Evolutionary conservation across 2,888 invertebrate species (phyloP).

Genomic region (Sminthurinus aureus): DNA sequence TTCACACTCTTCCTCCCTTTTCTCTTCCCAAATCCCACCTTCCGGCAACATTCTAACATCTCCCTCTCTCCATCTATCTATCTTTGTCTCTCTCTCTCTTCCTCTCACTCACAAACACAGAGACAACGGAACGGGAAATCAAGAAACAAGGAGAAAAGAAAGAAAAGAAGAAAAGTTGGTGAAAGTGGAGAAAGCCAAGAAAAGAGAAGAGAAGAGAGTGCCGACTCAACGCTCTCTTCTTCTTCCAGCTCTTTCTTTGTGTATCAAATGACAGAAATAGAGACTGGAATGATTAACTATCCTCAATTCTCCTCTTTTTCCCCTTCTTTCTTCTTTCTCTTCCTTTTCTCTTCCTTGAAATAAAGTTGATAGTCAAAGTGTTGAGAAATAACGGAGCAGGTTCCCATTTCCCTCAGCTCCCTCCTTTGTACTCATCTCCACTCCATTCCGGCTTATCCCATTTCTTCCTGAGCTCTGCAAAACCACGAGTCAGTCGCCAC

Average conservation of each 20-base stretch:
- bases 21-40: not conserved
- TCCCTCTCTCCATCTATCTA: too few species aligned
- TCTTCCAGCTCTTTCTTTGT: too few species aligned
- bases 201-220: not conserved
- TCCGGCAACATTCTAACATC: too few species aligned
- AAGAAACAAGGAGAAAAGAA: not conserved
- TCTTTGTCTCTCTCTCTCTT: not conserved
- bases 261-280: not conserved
- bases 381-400: too few species aligned
- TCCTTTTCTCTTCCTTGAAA: not conserved
- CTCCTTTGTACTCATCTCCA: too few species aligned
- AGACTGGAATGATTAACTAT: not conserved
- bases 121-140: not conserved
- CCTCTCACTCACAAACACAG: not conserved
- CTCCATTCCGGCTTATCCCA: too few species aligned
- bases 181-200: too few species aligned
- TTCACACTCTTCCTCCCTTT: constrained; percentile 11
- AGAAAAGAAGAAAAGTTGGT: not conserved
- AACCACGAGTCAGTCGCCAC: too few species aligned
- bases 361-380: too few species aligned
- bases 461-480: too few species aligned
- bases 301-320: not conserved
- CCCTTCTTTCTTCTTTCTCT: not conserved
- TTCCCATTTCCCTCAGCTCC: too few species aligned
- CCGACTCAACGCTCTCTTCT: not conserved